Base-by-base conservation (phyloP, 1,140 invertebrate genomes). In the Cydia pomonella region DNA sequence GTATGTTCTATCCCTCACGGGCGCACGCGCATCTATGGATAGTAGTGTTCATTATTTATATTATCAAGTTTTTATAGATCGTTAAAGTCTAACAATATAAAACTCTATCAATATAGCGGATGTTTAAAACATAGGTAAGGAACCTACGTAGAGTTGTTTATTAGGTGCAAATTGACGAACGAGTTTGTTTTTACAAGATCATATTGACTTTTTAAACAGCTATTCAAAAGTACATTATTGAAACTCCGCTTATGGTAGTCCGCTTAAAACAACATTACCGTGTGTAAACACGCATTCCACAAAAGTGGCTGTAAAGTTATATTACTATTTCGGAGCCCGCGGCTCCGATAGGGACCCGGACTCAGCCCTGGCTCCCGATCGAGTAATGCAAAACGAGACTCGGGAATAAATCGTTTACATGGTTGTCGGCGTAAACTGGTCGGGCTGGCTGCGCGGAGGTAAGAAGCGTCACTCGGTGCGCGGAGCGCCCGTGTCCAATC, bases 371-470 rank as follows among this genome's bases (percentile, higher is more conserved):
- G 80, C 82, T 87, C 84, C 82, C 82, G 86, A 90, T 90, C 88
- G 84, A 81, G 86, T 90, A 90, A 92, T 90, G 89, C 89, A 91
- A 92, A 92, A 91, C 89, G 83, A 89, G 85, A 80, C 80, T 84
- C 84, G 83, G 87, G 89, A 88, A 92, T 91, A 92, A 92, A 92
- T 92, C 87, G 90, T 92, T 92, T 92, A 92, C 89, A 92, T 92
- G 90, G 84, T 90, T 91, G 90, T 92, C 90, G 89, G 90, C 88
- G 88, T 92, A 92, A 91, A 92, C 90, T 91, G 90, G 90, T 91
- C 89, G 79, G 84, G 79, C 83, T 87, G 82, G 80, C 80, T 76
- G 76, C 79, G 76, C 76, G 73, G 83, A 84, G 82, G 79, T 84
- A 87, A 82, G 86, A 87, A 88, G 78, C 79, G 71, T 76, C 76